phyloP scores from a whole-genome alignment of 2,113 vertebrate genomes.

The Oncorhynchus mykiss region DNA sequence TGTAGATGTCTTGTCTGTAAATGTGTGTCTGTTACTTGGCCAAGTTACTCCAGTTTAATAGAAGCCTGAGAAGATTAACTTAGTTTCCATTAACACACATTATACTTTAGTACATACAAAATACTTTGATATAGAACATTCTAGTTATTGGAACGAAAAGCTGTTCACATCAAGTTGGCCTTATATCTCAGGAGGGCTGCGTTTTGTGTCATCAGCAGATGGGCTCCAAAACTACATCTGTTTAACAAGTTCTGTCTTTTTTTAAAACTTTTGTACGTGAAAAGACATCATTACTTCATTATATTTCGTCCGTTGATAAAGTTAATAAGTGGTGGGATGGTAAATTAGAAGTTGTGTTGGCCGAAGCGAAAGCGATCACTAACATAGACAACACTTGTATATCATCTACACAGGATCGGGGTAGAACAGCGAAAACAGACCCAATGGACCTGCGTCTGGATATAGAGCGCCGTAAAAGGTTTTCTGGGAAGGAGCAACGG shows the following conservation, averaged over 20 bases:
- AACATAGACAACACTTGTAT: neutral
- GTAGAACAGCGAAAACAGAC: slow-evolving; percentile 89
- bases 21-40: neutral
- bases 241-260: neutral
- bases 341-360: neutral
- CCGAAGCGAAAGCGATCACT: neutral
- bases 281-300: neutral
- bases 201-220: slow-evolving; percentile 24
- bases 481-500: slow-evolving; percentile 82
- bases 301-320: neutral
- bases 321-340: neutral
- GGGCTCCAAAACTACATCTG: slow-evolving; percentile 11
- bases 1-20: neutral
- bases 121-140: no score
- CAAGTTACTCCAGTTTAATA: no score
- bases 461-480: slow-evolving; percentile 96
- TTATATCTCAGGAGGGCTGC: neutral
- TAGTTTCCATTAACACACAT: no score
- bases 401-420: slow-evolving; percentile 78
- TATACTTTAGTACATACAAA: no score
- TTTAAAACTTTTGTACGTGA: no score
- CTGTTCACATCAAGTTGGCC: neutral
- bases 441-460: slow-evolving; percentile 95
- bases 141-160: no score
- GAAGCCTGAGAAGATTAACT: no score